A percentile compares a stretch with the other conserved stretches of the same genome.
These are phyloP conservation scores for Percina caprodes DNA, from an alignment of 2,113 vertebrate species.

Conservation along the genomic window DNA sequence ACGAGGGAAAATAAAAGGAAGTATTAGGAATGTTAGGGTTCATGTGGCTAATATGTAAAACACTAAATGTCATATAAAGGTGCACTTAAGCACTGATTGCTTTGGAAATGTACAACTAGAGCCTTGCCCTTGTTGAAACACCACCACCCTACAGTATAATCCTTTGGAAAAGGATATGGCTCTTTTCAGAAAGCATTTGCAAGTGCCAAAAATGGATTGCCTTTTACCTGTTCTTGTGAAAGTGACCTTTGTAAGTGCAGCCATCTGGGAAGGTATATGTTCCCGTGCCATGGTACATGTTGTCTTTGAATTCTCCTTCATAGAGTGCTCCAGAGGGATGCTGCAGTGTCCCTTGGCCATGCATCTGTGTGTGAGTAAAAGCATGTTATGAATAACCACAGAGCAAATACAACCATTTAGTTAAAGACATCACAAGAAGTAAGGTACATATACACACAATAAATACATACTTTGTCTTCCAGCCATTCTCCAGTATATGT, in stretches of 20 bases:
- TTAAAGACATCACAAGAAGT: neutral
- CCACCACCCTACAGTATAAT: neutral
- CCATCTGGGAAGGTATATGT: constrained; percentile 87
- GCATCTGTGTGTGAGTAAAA: constrained; percentile 79
- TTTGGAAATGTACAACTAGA: neutral
- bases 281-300: constrained; percentile 87
- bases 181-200: neutral
- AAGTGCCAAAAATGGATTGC: neutral
- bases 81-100: neutral
- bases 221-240: constrained; percentile 86
- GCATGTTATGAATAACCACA: neutral
- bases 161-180: neutral
- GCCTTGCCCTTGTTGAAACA: too few species aligned
- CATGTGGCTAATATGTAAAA: neutral
- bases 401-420: neutral
- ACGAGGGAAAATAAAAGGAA: neutral
- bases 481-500: constrained; percentile 85
- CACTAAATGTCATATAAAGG: neutral
- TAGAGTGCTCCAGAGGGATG: constrained; percentile 88
- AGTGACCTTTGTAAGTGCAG: constrained; percentile 84
- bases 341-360: constrained; percentile 85
- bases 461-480: constrained; percentile 84
- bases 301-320: constrained; percentile 89
- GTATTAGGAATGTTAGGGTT: neutral
- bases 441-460: neutral